A percentile compares a stretch with the other conserved stretches of the same genome.
Evolutionary conservation across 2,113 vertebrate genomes (phyloP).

Genomic region (Tricholaema leucomelas): DNA sequence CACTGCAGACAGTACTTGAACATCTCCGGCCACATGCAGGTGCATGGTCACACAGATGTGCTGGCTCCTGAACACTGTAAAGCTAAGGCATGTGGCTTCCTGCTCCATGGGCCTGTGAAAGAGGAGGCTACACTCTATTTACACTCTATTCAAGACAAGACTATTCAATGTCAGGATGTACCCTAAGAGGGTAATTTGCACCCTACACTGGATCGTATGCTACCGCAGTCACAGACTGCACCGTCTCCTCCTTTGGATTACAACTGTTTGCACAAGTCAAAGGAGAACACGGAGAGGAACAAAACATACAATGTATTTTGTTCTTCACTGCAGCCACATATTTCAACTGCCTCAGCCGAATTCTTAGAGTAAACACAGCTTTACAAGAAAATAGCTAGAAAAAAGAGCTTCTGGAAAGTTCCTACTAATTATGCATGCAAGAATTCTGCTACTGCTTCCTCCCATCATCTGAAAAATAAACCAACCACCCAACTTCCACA

Average conservation of each 20-base stretch:
- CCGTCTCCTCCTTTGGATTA: slow-evolving; percentile 22
- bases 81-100: neutral
- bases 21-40: neutral
- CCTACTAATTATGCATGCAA: slow-evolving; percentile 57
- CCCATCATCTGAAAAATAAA: slow-evolving; percentile 56
- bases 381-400: slow-evolving; percentile 62
- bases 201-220: neutral
- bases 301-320: slow-evolving; percentile 47
- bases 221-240: neutral
- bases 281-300: slow-evolving; percentile 53
- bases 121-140: neutral
- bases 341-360: slow-evolving; percentile 53
- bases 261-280: slow-evolving; percentile 47
- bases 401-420: slow-evolving; percentile 69
- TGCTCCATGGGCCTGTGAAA: neutral
- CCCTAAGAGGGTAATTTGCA: neutral
- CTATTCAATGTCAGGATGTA: neutral
- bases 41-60: neutral
- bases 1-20: neutral
- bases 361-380: slow-evolving; percentile 67
- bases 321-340: slow-evolving; percentile 31
- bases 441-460: slow-evolving; percentile 57
- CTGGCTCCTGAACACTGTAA: neutral
- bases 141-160: neutral
- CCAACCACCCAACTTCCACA: slow-evolving; percentile 55